Conservation (phyloP, 2,888 invertebrate genomes). For the Carabus problematicus region DNA sequence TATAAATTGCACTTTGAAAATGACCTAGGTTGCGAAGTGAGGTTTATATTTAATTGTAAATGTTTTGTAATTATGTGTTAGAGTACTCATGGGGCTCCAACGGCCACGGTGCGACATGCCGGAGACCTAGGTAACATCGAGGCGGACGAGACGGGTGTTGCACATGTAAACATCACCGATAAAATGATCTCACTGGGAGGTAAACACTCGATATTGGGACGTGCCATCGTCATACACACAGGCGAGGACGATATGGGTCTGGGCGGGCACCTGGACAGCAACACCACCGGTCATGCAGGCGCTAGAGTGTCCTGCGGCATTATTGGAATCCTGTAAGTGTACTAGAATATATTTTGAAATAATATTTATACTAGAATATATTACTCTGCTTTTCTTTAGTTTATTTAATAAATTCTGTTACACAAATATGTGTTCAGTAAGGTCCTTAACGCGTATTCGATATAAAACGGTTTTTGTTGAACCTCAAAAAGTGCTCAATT, state of each 20-base stretch:
- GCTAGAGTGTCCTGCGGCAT: constrained; percentile 81
- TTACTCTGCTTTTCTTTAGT: too few species aligned
- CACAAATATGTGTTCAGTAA: too few species aligned
- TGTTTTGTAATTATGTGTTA: constrained; percentile 54
- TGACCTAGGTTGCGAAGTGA: too few species aligned
- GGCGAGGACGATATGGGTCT: constrained; percentile 78
- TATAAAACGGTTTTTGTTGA: too few species aligned
- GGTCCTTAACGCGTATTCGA: too few species aligned
- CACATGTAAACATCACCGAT: constrained; percentile 69
- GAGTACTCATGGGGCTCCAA: constrained; percentile 78
- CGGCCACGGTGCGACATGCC: constrained; percentile 74
- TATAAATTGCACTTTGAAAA: too few species aligned
- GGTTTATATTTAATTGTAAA: too few species aligned
- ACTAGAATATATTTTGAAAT: too few species aligned
- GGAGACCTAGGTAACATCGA: constrained; percentile 84
- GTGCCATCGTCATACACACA: constrained; percentile 79
- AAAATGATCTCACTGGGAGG: constrained; percentile 70
- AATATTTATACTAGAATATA: too few species aligned
- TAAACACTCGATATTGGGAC: constrained; percentile 72
- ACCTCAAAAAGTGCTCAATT: too few species aligned
- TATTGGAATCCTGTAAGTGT: constrained; percentile 71
- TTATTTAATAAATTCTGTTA: too few species aligned
- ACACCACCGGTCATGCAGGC: constrained; percentile 85
- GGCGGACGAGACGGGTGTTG: constrained; percentile 65
- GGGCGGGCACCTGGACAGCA: constrained; percentile 72